A percentile compares a stretch with the other conserved stretches of the same genome.
These are phyloP conservation scores for Aphaenogaster rudis DNA, from an alignment of 1,140 invertebrate genomes.

Conservation along the genomic window DNA sequence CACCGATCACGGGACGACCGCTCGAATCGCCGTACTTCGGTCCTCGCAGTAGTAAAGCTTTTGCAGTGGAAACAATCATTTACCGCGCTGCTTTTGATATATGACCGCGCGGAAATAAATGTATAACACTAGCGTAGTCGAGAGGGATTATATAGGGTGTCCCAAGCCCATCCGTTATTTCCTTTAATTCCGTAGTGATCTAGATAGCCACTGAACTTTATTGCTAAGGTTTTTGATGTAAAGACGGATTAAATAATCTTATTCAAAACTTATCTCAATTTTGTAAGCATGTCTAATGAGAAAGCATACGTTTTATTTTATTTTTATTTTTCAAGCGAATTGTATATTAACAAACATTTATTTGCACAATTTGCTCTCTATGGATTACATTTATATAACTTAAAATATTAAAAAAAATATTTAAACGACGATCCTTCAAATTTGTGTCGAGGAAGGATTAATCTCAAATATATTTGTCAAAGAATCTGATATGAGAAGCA, in stretches of 20 bases:
- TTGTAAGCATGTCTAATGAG: background rate
- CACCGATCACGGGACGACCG: conserved; percentile 68
- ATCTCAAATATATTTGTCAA: background rate
- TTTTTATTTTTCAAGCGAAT: background rate
- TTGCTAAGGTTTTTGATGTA: background rate
- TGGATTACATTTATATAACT: conserved; percentile 15
- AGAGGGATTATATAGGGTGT: background rate
- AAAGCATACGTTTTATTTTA: background rate
- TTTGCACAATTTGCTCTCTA: background rate
- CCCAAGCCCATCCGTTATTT: background rate
- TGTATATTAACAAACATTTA: background rate
- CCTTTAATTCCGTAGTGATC: background rate
- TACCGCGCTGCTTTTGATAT: conserved; percentile 42
- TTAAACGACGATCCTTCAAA: background rate
- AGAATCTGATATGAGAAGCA: background rate
- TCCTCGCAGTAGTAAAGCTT: conserved; percentile 32
- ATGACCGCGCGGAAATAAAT: conserved; percentile 40
- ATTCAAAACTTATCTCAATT: background rate
- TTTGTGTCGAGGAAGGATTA: background rate
- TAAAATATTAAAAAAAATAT: background rate
- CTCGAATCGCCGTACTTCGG: conserved; percentile 41
- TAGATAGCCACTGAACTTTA: background rate
- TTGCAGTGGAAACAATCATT: conserved; percentile 59
- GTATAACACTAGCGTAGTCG: background rate
- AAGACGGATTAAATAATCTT: background rate